phyloP scores from a whole-genome alignment of 2,113 vertebrate species.

The Coptodon rendalli region DNA sequence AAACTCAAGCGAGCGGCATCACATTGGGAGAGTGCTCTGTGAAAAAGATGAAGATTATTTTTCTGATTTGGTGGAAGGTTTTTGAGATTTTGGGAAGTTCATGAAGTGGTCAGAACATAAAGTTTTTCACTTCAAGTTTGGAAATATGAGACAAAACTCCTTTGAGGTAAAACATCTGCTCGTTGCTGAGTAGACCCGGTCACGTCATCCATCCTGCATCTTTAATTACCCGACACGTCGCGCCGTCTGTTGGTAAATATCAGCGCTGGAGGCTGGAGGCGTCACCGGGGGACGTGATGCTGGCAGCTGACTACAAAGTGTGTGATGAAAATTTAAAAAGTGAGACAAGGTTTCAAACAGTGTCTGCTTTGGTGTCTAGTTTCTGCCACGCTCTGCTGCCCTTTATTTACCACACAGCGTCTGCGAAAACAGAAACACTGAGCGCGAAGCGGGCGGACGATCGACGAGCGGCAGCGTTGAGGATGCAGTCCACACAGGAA shows the following conservation, averaged over 20 bases:
- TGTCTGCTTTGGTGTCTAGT: neutral
- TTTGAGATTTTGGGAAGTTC: neutral
- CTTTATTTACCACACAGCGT: neutral
- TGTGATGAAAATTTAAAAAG: neutral
- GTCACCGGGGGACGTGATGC: neutral
- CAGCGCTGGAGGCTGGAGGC: neutral
- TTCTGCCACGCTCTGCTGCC: neutral
- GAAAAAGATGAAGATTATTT: neutral
- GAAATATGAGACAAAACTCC: neutral
- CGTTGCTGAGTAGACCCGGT: neutral
- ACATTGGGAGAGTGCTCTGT: neutral
- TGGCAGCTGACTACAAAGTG: neutral
- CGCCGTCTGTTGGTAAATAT: neutral
- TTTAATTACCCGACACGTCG: neutral
- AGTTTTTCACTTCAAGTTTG: neutral
- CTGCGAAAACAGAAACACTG: neutral
- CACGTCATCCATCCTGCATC: neutral
- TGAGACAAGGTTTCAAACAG: neutral
- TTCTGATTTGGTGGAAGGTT: neutral
- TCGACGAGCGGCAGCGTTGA: neutral
- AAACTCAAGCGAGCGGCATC: neutral
- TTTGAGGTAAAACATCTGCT: neutral
- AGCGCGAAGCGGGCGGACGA: accelerated
- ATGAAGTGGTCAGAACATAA: neutral
- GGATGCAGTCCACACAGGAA: accelerated